These are phyloP conservation scores for Saimiri boliviensis DNA, from an alignment of 2,113 vertebrate genomes.

Conservation along the genomic window DNA sequence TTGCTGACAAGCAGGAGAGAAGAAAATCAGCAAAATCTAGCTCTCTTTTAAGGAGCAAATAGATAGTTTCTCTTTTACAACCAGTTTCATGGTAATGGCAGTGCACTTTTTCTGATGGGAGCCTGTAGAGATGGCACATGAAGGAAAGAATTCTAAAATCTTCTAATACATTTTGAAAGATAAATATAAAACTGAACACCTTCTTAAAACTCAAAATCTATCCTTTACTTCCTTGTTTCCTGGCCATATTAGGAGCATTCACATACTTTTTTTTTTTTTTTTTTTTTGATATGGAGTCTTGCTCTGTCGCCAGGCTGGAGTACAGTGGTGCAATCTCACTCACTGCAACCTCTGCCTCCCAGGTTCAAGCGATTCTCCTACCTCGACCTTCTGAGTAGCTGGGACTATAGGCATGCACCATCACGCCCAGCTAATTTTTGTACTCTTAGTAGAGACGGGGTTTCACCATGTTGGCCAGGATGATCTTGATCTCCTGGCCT, in stretches of 20 bases:
- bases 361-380: no score
- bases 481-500: no score
- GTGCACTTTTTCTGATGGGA: background rate
- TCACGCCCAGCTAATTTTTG: no score
- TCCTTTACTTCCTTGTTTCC: constrained; percentile 29
- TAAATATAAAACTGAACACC: constrained; percentile 46
- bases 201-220: constrained; percentile 18
- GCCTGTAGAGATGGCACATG: background rate
- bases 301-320: no score
- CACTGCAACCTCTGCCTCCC: no score
- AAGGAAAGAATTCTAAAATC: background rate
- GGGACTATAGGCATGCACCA: no score
- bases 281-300: no score
- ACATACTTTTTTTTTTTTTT: background rate
- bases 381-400: no score
- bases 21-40: background rate
- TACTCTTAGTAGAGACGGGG: no score
- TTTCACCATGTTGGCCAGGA: no score
- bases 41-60: background rate
- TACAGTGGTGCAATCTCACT: no score
- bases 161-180: background rate
- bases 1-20: background rate
- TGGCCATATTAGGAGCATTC: background rate
- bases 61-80: background rate
- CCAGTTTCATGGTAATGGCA: background rate